These are phyloP conservation scores for Sycophaga agraensis DNA, from an alignment of 1,140 invertebrate species.

Conservation along the genomic window DNA sequence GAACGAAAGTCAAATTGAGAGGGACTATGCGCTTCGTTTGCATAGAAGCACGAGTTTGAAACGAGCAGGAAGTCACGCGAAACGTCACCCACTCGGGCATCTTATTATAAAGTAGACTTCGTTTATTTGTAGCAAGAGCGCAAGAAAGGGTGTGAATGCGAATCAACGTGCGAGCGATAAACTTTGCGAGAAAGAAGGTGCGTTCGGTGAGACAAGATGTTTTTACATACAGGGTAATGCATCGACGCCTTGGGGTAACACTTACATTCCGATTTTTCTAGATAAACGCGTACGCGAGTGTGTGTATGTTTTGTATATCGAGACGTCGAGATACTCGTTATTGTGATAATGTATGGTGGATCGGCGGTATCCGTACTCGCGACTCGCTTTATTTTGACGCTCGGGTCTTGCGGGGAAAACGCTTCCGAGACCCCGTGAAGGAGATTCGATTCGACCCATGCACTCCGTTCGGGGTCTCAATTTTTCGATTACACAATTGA, in stretches of 20 bases:
- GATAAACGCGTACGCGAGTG: slow-evolving; percentile 1
- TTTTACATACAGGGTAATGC: slow-evolving; percentile 28
- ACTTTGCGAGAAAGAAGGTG: neutral
- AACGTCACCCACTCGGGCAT: neutral
- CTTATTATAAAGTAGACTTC: too few relatives aligned
- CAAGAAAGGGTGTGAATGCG: neutral
- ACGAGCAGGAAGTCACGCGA: too few relatives aligned
- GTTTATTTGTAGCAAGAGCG: neutral
- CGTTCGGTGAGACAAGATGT: slow-evolving; percentile 15
- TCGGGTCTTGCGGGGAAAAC: neutral
- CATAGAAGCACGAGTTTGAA: too few relatives aligned
- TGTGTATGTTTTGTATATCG: slow-evolving; percentile 25
- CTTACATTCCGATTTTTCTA: slow-evolving; percentile 27
- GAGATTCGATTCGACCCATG: too few relatives aligned
- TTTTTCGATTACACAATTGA: slow-evolving; percentile 16
- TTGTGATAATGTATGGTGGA: slow-evolving; percentile 13
- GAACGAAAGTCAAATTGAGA: too few relatives aligned
- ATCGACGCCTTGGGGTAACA: slow-evolving; percentile 16
- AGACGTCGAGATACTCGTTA: slow-evolving; percentile 19
- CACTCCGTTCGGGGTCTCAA: slow-evolving; percentile 1
- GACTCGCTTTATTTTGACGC: slow-evolving; percentile 18
- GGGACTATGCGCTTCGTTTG: too few relatives aligned
- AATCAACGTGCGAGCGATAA: neutral
- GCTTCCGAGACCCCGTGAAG: too few relatives aligned
- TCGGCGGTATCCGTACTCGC: neutral